phyloP scores from a whole-genome alignment of 1,140 invertebrate genomes.

The Phenacoccus solenopsis region DNA sequence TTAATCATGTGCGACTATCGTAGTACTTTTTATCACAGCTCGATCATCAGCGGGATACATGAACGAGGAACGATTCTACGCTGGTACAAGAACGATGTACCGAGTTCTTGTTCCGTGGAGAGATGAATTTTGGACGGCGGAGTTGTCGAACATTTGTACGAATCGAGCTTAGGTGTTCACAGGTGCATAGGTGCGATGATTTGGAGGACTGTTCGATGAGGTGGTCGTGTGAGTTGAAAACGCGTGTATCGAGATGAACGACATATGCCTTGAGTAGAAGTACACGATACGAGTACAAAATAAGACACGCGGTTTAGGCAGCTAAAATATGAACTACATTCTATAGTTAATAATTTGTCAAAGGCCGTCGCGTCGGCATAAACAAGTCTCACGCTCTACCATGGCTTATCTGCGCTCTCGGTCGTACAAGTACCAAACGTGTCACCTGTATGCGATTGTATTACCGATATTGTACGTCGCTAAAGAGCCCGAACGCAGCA shows the following conservation, averaged over 20 bases:
- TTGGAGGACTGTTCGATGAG: too few species aligned
- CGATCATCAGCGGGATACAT: constrained; percentile 1
- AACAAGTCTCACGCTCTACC: neutral
- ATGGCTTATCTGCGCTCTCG: neutral
- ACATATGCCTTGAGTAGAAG: too few species aligned
- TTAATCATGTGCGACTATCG: neutral
- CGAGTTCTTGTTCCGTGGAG: neutral
- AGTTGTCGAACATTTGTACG: neutral
- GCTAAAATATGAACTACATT: neutral
- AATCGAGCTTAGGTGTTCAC: neutral
- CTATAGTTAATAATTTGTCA: neutral
- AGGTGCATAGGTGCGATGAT: too few species aligned
- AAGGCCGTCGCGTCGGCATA: neutral
- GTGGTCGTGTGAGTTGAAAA: neutral
- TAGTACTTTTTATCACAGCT: neutral
- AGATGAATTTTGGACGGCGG: neutral
- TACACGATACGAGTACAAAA: too few species aligned
- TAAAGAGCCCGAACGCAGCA: neutral
- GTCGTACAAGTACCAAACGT: too few species aligned
- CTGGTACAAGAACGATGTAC: too few species aligned
- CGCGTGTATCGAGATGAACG: too few species aligned
- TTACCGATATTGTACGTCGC: neutral
- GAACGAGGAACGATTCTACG: too few species aligned
- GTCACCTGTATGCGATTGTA: neutral
- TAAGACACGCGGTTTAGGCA: too few species aligned